Evolutionary conservation across 2,113 vertebrate species (phyloP).

Genomic region (Puma concolor): DNA sequence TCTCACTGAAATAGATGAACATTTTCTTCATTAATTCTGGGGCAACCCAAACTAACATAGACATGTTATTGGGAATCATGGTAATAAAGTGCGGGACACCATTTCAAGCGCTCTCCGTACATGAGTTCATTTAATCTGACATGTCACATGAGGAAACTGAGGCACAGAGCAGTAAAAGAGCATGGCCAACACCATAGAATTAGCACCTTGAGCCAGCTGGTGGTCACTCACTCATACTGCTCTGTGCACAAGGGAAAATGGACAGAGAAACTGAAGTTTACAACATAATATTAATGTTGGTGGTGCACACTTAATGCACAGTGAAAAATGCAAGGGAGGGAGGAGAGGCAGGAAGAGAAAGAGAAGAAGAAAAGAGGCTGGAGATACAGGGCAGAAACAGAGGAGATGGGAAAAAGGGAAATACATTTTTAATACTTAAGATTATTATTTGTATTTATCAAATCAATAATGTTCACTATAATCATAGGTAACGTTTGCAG

Average conservation of each 20-base stretch:
- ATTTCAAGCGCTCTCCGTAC: not conserved
- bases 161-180: not conserved
- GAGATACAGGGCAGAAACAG: not conserved
- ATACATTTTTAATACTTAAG: not conserved
- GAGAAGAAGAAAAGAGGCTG: not conserved
- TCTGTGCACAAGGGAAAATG: accelerated
- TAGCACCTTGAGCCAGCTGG: not conserved
- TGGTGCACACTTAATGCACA: not conserved
- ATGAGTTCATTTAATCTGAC: not conserved
- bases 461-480: not conserved
- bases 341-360: not conserved
- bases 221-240: not conserved
- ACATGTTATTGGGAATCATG: not conserved
- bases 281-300: not conserved
- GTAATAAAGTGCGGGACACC: accelerated
- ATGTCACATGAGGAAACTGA: not conserved
- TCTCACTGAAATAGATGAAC: not conserved
- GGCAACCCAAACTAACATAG: not conserved
- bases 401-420: not conserved
- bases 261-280: not conserved
- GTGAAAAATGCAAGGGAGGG: not conserved
- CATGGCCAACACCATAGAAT: not conserved
- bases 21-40: not conserved
- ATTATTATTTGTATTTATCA: slow-evolving; percentile 34
- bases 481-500: not conserved